Evolutionary conservation across 2,888 invertebrate genomes (phyloP), one percentile per base, ranked within the genome.

Genomic region (Graphium colonna): DNA sequence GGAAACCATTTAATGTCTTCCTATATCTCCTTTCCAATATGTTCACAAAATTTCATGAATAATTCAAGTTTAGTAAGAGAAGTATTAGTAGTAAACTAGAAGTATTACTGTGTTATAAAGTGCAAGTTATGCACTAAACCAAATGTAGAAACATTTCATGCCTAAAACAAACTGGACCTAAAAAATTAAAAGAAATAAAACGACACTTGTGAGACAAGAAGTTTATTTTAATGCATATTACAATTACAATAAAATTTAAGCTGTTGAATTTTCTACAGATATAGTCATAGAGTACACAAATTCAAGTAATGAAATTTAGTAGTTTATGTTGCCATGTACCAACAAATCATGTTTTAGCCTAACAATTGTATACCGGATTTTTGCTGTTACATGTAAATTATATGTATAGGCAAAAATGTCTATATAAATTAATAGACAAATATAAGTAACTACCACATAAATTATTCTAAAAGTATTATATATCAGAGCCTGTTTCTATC

Each of bases 371-470:
- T n/a, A 15, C 1, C 28, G 12, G 26, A 10, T 40, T 47, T 53
- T 31, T 42, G 17, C 39, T 39, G 43, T 38, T 28, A 18, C 41
- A 47, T 41, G 40, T 45, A 33, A 21, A 52, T 36, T 36, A 9
- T 38, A 33, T 13, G 9, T 38, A 33, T 13, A 28, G 41, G 33
- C 15, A 42, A 40, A n/a, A 46, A 51, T n/a, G 10, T 13, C 47
- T 47, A 12, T 38, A 16, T 13, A 39, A 52, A 21, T 52, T 16
- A n/a, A 43, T 46, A 43, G 26, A 42, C 40, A 26, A 41, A 42
- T 41, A 52, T 16, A 52, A 42, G 47, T 52, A 42, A 52, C 41
- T 38, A 47, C 46, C 46, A 52, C 28, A 52, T 43, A 47, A 52
- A 52, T 52, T 47, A 38, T 47, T 47, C 41, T 47, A 52, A 43